phyloP scores from a whole-genome alignment of 1,140 invertebrate genomes.

The Eupeodes corollae region DNA sequence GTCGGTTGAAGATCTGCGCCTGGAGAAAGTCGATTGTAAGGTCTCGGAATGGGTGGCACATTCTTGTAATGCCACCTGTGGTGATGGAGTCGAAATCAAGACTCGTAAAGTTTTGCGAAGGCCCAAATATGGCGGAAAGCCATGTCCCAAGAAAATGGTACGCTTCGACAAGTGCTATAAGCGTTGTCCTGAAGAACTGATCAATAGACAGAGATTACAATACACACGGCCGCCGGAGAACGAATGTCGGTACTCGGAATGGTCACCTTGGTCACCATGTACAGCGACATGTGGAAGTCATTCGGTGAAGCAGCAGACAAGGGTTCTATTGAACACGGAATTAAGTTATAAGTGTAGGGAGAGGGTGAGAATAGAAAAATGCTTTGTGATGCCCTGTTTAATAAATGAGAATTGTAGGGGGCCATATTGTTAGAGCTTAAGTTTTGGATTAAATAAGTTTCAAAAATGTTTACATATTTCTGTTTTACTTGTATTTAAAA shows the following conservation, averaged over 20 bases:
- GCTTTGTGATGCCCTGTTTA: slow-evolving; percentile 30
- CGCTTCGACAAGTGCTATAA: slow-evolving; percentile 27
- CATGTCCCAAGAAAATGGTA: slow-evolving; percentile 50
- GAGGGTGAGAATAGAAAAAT: slow-evolving; percentile 32
- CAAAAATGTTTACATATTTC: too few species aligned
- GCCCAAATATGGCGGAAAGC: slow-evolving; percentile 53
- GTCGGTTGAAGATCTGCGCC: slow-evolving; percentile 12
- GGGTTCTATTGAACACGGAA: slow-evolving; percentile 29
- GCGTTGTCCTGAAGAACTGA: slow-evolving; percentile 27
- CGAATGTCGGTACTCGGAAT: slow-evolving; percentile 48
- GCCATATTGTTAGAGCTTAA: background rate
- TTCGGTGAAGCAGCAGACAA: slow-evolving; percentile 25
- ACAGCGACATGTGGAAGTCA: slow-evolving; percentile 46
- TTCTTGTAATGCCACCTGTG: slow-evolving; percentile 50
- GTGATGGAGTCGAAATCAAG: slow-evolving; percentile 40
- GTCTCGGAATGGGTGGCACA: slow-evolving; percentile 53
- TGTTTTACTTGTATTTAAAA: too few species aligned
- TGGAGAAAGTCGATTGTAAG: slow-evolving; percentile 43
- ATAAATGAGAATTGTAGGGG: slow-evolving; percentile 2
- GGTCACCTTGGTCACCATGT: slow-evolving; percentile 54
- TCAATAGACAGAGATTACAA: slow-evolving; percentile 15
- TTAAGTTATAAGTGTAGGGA: slow-evolving; percentile 33
- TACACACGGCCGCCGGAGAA: slow-evolving; percentile 9
- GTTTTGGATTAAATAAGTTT: too few species aligned
- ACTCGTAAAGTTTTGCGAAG: slow-evolving; percentile 41